Conservation (phyloP, 2,113 vertebrate species). For the Sigmodon hispidus region DNA sequence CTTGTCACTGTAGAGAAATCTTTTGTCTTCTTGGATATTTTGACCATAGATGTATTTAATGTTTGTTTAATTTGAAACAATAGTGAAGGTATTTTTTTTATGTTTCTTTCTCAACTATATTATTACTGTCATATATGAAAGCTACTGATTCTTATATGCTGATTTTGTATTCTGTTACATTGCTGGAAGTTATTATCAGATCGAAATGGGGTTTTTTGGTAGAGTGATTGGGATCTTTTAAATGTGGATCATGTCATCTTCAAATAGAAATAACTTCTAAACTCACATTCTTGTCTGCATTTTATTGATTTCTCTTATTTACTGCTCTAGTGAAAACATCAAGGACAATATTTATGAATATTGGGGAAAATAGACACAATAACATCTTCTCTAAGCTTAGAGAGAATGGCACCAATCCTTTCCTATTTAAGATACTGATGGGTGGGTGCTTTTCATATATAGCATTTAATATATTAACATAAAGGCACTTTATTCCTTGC, state of each 20-base stretch:
- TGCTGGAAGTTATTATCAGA: not conserved
- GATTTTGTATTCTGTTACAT: not conserved
- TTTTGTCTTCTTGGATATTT: not conserved
- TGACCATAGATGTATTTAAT: not conserved
- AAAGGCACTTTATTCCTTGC: not conserved
- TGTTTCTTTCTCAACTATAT: not conserved
- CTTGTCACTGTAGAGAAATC: not conserved
- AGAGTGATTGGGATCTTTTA: not conserved
- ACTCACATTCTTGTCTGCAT: not conserved
- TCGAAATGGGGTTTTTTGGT: not conserved
- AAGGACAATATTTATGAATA: not conserved
- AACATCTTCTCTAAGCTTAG: not conserved
- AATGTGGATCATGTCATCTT: not conserved
- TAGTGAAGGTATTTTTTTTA: not conserved
- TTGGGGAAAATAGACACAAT: not conserved
- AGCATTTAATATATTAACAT: not conserved
- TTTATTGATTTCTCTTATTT: not conserved
- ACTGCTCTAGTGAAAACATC: not conserved
- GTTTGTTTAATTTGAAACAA: not conserved
- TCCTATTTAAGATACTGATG: not conserved
- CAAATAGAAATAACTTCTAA: not conserved
- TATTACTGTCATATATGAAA: not conserved
- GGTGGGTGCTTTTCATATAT: not conserved
- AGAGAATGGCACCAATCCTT: not conserved
- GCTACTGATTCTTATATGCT: not conserved